Evolutionary conservation across 1,140 invertebrate species (phyloP), one percentile per base, ranked within the genome.

Genomic region (Papilio helenus): DNA sequence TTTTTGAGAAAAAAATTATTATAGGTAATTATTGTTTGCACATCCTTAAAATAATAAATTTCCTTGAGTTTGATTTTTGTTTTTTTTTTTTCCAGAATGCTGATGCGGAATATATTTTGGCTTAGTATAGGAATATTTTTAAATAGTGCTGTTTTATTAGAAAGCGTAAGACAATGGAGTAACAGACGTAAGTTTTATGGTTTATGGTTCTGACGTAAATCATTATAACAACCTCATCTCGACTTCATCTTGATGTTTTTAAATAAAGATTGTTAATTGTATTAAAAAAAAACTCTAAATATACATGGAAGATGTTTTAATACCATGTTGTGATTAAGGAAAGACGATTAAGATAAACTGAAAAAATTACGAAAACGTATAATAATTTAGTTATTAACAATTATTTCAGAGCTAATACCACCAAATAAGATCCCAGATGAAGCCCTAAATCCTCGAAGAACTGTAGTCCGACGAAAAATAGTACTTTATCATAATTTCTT

Each of bases 401-500:
- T 77, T 79, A 46, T 91, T 94, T 76, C 88, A 96, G 96, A 86
- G 79, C 49, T 90, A 1, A 93, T 88, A 84, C 91, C 93, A 12
- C 81, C 91, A 0, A 95, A 95, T 83, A 95, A 95, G 85, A 96
- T 97, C 81, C 96, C 96, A 8, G 94, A 95, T 72, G 95, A 94
- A 82, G 95, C 95, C 16, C 88, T 97, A 78, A 95, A 91, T 44
- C 95, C 97, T 0, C 90, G 90, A 76, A 95, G 95, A 83, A 90
- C 95, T 79, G 95, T 95, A 80, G 96, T 97, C 10, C 96, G 96
- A 85, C 95, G 95, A 84, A 97, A 97, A 94, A 97, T 98, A 79
- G 96, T 97, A 0, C 93, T 96, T 10, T 97, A 96, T 87, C 97
- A 98, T 91, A 98, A 98, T 90, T 97, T 96, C 86, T 97, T 97